These are phyloP conservation scores for Sussaba pulchella DNA, from an alignment of 2,888 invertebrate genomes.

Conservation along the genomic window DNA sequence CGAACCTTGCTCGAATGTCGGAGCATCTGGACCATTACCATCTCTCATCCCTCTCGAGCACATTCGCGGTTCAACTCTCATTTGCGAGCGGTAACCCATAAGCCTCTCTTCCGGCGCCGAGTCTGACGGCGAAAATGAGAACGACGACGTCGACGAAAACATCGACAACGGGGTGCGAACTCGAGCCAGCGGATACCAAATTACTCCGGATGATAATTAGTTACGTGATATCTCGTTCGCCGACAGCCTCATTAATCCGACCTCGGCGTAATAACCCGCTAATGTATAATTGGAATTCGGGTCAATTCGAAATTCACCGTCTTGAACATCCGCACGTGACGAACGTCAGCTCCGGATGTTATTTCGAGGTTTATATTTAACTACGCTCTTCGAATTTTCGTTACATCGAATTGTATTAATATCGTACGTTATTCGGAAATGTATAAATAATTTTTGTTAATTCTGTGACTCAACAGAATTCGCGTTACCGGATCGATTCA, in stretches of 20 bases:
- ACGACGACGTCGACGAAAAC: slow-evolving; percentile 53
- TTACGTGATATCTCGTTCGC: slow-evolving; percentile 54
- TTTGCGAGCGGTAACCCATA: slow-evolving; percentile 61
- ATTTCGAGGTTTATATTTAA: neutral
- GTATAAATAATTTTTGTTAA: no score
- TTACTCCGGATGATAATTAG: slow-evolving; percentile 64
- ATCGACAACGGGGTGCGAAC: slow-evolving; percentile 48
- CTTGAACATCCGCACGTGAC: slow-evolving; percentile 2
- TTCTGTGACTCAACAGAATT: no score
- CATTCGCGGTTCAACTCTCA: slow-evolving; percentile 59
- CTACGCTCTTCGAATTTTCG: neutral
- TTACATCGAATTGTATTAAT: neutral
- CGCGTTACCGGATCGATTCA: no score
- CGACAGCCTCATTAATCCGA: slow-evolving; percentile 56
- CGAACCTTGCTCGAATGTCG: slow-evolving; percentile 42
- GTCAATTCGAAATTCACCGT: slow-evolving; percentile 34
- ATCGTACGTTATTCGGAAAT: no score
- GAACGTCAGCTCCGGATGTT: neutral
- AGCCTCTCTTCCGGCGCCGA: slow-evolving; percentile 37
- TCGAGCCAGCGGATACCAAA: slow-evolving; percentile 50
- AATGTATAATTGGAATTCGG: slow-evolving; percentile 53
- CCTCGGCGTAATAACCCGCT: slow-evolving; percentile 38
- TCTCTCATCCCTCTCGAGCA: slow-evolving; percentile 45
- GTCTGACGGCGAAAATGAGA: slow-evolving; percentile 37
- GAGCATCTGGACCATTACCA: slow-evolving; percentile 59